Evolutionary conservation across 2,797 vertebrate genomes (phyloP).

Genomic region (Micrastur ruficollis): DNA sequence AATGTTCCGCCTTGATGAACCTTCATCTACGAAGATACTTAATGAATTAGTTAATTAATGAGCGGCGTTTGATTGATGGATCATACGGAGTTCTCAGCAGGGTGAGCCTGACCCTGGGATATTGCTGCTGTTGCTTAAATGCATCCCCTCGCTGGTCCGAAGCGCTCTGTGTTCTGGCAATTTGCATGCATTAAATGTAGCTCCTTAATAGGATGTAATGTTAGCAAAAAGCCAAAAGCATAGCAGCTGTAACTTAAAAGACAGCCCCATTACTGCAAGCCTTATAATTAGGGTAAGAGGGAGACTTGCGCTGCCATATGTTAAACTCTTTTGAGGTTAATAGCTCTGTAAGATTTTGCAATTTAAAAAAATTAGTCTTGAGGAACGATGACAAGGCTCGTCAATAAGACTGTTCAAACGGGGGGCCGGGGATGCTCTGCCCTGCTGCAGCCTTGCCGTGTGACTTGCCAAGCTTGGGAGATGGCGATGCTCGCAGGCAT

Average conservation of each 20-base stretch:
- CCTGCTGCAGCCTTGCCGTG: not conserved
- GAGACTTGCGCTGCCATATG: constrained; percentile 76
- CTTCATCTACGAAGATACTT: constrained; percentile 73
- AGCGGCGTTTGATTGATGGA: constrained; percentile 71
- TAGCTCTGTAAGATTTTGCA: constrained; percentile 78
- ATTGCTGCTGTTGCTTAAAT: constrained; percentile 45
- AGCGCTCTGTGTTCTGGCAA: constrained; percentile 59
- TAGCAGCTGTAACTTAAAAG: constrained; percentile 79
- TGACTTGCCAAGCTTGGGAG: not conserved
- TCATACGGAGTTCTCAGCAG: constrained; percentile 66
- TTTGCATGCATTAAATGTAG: constrained; percentile 78
- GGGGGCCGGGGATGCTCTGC: not conserved
- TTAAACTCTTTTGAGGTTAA: constrained; percentile 81
- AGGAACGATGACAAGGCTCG: constrained; percentile 68
- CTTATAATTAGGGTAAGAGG: constrained; percentile 80
- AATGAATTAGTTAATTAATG: constrained; percentile 78
- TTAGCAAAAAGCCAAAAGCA: constrained; percentile 75
- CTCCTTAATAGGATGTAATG: constrained; percentile 78
- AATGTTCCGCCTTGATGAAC: constrained; percentile 67
- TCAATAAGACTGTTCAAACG: not conserved
- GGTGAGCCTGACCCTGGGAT: constrained; percentile 71
- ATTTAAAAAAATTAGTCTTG: constrained; percentile 75
- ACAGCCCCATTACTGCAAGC: constrained; percentile 78
- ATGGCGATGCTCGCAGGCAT: not conserved
- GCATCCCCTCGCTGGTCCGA: constrained; percentile 54